These are phyloP conservation scores for Echeneis naucrates DNA, from an alignment of 2,797 vertebrate species.

Conservation along the genomic window DNA sequence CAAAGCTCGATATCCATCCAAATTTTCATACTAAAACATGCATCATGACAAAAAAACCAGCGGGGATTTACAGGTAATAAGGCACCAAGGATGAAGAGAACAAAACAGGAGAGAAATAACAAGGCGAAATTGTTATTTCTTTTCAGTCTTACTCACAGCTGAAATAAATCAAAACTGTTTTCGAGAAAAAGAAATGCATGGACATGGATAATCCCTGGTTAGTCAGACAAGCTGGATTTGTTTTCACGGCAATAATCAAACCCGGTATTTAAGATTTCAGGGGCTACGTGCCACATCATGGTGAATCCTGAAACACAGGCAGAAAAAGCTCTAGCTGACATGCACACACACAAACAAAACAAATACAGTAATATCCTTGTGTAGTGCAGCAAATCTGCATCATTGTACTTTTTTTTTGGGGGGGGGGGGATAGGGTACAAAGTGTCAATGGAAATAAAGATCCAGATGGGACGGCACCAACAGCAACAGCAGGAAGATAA, in stretches of 20 bases:
- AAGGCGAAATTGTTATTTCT: conserved; percentile 31
- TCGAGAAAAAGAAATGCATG: conserved; percentile 7
- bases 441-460: conserved; percentile 41
- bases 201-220: conserved; percentile 42
- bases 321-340: conserved; percentile 16
- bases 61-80: conserved; percentile 53
- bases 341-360: conserved; percentile 19
- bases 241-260: conserved; percentile 32
- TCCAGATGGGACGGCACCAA: conserved; percentile 30
- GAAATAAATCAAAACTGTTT: conserved; percentile 9
- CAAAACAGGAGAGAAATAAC: conserved; percentile 6
- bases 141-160: conserved; percentile 8
- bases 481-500: conserved; percentile 53
- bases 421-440: conserved; percentile 2
- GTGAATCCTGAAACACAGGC: conserved; percentile 29
- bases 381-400: conserved; percentile 28
- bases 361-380: conserved; percentile 36
- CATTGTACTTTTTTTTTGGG: background rate
- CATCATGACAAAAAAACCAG: conserved; percentile 15
- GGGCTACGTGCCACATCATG: conserved; percentile 5
- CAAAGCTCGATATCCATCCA: conserved; percentile 17
- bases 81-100: conserved; percentile 16
- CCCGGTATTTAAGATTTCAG: conserved; percentile 44
- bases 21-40: conserved; percentile 25
- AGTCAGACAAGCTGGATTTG: conserved; percentile 27